Evolutionary conservation across 2,797 vertebrate species (phyloP).

Genomic region (Artibeus jamaicensis): DNA sequence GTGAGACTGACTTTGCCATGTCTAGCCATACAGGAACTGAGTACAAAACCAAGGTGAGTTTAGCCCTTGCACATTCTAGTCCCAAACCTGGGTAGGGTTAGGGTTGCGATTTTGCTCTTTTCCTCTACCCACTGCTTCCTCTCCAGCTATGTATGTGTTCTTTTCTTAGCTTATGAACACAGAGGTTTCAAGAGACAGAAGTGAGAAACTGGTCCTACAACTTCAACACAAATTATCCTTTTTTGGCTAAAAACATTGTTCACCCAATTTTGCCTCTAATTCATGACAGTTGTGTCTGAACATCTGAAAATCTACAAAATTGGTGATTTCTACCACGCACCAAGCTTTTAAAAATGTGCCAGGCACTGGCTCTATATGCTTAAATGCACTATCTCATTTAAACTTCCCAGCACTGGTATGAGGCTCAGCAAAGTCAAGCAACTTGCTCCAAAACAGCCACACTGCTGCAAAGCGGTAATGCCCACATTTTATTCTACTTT

Average conservation of each 20-base stretch:
- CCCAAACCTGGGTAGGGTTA: not conserved
- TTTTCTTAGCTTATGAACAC: conserved; percentile 7
- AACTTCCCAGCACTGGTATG: not conserved
- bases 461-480: not conserved
- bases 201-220: not conserved
- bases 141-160: not conserved
- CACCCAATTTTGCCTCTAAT: not conserved
- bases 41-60: not conserved
- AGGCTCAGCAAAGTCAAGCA: not conserved
- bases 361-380: not conserved
- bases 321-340: not conserved
- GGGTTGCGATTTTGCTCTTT: not conserved
- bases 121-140: not conserved
- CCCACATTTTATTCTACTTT: not conserved
- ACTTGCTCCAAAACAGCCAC: not conserved
- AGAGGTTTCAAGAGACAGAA: not conserved
- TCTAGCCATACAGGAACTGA: not conserved
- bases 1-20: not conserved
- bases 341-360: not conserved
- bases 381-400: not conserved
- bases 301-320: not conserved
- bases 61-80: not conserved
- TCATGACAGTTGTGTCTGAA: not conserved
- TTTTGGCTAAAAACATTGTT: not conserved
- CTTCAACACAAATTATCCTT: not conserved